Base-by-base conservation (phyloP, 1,140 invertebrate species). In the Monochamus saltuarius region DNA sequence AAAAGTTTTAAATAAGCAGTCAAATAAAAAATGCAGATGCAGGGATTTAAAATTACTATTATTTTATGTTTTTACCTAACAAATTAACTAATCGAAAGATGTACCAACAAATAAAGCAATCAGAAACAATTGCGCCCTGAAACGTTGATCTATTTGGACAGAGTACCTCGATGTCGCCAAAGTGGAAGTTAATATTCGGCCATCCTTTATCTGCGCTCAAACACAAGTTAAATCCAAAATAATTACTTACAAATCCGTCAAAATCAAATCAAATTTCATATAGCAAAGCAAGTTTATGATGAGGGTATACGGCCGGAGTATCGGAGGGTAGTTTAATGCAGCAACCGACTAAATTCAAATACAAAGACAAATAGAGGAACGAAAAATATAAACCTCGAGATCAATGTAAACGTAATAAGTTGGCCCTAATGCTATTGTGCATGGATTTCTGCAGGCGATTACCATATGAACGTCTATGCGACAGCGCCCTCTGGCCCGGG, bases 381-480 rank as follows among this genome's bases (percentile, higher is more conserved):
- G 70, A 73, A 73, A 73, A 73, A 73, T 73, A 71, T 71, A 66
- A 72, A 71, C 69, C 67, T 76, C 74, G 73, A 74, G 74, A 76
- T 76, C 74, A 76, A 74, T 76, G 74, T 75, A 76, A 76, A 76
- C 73, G 74, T 73, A 76, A 76, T 76, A 76, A 76, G 73, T 75
- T 69, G 72, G 67, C 65, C 67, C 65, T 75, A 75, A 75, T 73
- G 69, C 73, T 68, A 74, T 75, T 75, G 74, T 74, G 73, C 68
- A 68, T 65, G 73, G 73, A 72, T 75, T 73, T 71, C 74, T 74
- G 70, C 68, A 72, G 73, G 73, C 74, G 73, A 73, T 73, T 74
- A 74, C 72, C 71, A 75, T 74, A 74, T 70, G 72, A 75, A 66
- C 64, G 63, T 68, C 62, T 68, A 59, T 57, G 66, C 55, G 64